These are phyloP conservation scores for Calidris pygmaea DNA, from an alignment of 2,113 vertebrate species.

Conservation along the genomic window DNA sequence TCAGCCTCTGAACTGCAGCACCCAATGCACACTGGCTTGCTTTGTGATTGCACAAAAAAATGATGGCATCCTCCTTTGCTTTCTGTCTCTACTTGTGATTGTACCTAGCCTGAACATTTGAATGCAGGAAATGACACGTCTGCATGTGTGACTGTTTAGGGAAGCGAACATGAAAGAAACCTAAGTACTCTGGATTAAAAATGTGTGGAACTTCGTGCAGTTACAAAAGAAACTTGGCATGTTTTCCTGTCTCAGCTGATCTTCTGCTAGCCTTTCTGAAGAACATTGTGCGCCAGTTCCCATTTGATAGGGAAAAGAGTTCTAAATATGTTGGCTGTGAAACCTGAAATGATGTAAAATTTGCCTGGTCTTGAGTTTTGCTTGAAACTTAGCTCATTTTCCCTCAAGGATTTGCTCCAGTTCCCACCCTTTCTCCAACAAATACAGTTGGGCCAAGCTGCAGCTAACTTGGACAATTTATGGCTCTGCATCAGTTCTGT, in stretches of 20 bases:
- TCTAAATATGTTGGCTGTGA: slow-evolving; percentile 1
- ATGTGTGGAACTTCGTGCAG: background rate
- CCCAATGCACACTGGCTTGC: background rate
- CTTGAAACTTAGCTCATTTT: slow-evolving; percentile 10
- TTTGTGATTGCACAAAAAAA: background rate
- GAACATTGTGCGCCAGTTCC: background rate
- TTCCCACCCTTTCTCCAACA: background rate
- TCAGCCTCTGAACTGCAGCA: background rate
- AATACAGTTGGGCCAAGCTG: background rate
- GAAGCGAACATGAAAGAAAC: background rate
- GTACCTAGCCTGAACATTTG: background rate
- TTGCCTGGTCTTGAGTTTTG: background rate
- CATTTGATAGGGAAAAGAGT: background rate
- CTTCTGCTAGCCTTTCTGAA: background rate
- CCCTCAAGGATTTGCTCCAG: background rate
- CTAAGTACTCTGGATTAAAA: background rate
- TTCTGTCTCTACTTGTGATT: background rate
- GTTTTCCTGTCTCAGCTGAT: background rate
- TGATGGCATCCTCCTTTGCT: background rate
- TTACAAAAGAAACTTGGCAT: background rate
- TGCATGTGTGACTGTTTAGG: background rate
- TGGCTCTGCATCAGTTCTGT: background rate
- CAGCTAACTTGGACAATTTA: background rate
- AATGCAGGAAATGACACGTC: background rate
- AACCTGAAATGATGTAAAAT: background rate